Conservation (phyloP, 2,888 invertebrate genomes). For the Sphinx pinastri region DNA sequence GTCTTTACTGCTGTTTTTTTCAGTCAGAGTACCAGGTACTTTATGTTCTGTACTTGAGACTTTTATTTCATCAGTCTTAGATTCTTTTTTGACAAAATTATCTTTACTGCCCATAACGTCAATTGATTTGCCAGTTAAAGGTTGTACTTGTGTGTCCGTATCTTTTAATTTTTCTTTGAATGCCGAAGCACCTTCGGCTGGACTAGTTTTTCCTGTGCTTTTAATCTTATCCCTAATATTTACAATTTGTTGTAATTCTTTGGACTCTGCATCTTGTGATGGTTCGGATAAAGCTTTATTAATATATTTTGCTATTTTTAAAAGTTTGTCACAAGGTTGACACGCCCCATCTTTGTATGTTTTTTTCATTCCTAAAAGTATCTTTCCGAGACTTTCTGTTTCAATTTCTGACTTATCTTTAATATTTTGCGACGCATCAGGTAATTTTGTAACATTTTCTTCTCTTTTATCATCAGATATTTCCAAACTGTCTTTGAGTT, state of each 20-base stretch:
- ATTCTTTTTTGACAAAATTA: neutral
- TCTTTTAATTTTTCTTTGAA: neutral
- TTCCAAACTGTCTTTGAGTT: neutral
- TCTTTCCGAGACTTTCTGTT: neutral
- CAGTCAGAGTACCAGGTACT: neutral
- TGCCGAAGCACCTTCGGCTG: neutral
- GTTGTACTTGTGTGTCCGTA: neutral
- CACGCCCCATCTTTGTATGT: neutral
- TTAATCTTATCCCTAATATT: neutral
- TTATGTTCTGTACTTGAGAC: neutral
- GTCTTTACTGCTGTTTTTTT: neutral
- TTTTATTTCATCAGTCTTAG: neutral
- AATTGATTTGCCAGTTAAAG: neutral
- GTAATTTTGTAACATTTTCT: neutral
- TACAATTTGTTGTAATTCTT: neutral
- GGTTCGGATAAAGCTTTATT: constrained; percentile 8
- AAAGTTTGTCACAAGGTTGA: constrained; percentile 15
- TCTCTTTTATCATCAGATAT: neutral
- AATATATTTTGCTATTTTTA: neutral
- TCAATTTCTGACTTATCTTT: neutral
- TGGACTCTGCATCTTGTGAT: neutral
- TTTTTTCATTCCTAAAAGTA: neutral
- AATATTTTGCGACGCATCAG: neutral
- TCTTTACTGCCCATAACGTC: neutral
- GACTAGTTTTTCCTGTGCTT: neutral